Percentiles rank a stretch among this genome's conserved stretches.
Conservation (phyloP, 2,888 invertebrate genomes). For the Zaprionus obscuricornis region DNA sequence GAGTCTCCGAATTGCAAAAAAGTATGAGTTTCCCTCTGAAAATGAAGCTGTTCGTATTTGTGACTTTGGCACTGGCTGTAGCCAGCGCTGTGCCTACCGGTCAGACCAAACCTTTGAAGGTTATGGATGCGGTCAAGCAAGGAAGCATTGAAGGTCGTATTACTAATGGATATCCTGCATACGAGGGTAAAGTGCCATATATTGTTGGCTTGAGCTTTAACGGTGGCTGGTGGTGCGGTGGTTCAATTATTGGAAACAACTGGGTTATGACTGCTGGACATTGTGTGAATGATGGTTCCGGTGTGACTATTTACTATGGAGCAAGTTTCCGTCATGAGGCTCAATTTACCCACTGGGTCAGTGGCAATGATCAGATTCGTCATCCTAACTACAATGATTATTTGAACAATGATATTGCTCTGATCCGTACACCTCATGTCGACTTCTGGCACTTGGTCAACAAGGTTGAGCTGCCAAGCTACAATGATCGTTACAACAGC, state of each 20-base stretch:
- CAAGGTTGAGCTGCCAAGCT: slow-evolving; percentile 52
- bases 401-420: slow-evolving; percentile 57
- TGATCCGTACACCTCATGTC: slow-evolving; percentile 63
- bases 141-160: slow-evolving; percentile 54
- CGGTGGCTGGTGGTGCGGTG: slow-evolving; percentile 69
- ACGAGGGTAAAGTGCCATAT: slow-evolving; percentile 68
- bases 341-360: slow-evolving; percentile 54
- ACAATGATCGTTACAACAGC: slow-evolving; percentile 45
- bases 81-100: slow-evolving; percentile 30
- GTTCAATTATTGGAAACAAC: slow-evolving; percentile 52
- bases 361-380: slow-evolving; percentile 40
- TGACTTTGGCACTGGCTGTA: slow-evolving; percentile 49
- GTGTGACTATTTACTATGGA: slow-evolving; percentile 59
- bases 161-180: slow-evolving; percentile 60
- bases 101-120: slow-evolving; percentile 40
- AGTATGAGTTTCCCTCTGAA: slow-evolving; percentile 29
- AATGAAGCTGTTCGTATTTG: slow-evolving; percentile 55
- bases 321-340: slow-evolving; percentile 59
- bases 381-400: too few species aligned
- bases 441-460: slow-evolving; percentile 53
- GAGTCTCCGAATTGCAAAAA: too few species aligned
- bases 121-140: slow-evolving; percentile 23
- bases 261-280: slow-evolving; percentile 69
- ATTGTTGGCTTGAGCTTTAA: slow-evolving; percentile 71
- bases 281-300: slow-evolving; percentile 42